Conservation (phyloP, 2,113 vertebrate genomes). For the Aramus guarauna region DNA sequence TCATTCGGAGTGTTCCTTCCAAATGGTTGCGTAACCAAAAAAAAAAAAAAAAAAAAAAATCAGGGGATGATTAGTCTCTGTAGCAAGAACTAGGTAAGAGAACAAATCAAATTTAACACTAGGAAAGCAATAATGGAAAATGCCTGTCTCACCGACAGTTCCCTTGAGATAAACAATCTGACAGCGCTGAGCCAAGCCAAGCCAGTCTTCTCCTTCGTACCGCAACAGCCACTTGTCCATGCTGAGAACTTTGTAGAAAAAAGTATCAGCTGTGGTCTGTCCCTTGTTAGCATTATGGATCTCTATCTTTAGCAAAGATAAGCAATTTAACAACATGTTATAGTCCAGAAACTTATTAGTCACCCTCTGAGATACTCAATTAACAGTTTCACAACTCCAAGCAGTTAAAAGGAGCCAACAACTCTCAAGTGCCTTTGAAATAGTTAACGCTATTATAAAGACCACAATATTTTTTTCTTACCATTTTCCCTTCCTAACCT, state of each 20-base stretch:
- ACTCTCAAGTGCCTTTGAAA: background rate
- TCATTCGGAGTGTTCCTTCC: background rate
- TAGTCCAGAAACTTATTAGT: background rate
- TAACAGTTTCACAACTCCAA: background rate
- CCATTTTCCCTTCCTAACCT: background rate
- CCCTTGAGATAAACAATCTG: slow-evolving; percentile 31
- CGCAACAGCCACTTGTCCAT: background rate
- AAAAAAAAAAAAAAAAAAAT: slow-evolving; percentile 8
- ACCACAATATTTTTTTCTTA: background rate
- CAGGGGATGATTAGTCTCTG: slow-evolving; percentile 5
- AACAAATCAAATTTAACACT: slow-evolving; percentile 49
- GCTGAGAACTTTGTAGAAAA: background rate
- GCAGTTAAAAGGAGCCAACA: background rate
- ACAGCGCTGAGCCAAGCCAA: background rate
- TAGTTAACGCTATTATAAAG: background rate
- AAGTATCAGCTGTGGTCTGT: background rate
- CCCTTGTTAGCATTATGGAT: slow-evolving; percentile 16
- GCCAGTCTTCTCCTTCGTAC: background rate
- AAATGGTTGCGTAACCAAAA: background rate
- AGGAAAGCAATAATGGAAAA: slow-evolving; percentile 34
- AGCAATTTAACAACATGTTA: slow-evolving; percentile 20
- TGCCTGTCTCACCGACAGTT: background rate
- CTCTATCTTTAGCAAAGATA: background rate
- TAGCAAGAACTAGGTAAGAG: slow-evolving; percentile 13
- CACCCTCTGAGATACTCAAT: background rate